Percentiles rank a stretch among this genome's conserved stretches.
Conservation (phyloP, 2,888 invertebrate species). For the Patella ulyssiponensis region DNA sequence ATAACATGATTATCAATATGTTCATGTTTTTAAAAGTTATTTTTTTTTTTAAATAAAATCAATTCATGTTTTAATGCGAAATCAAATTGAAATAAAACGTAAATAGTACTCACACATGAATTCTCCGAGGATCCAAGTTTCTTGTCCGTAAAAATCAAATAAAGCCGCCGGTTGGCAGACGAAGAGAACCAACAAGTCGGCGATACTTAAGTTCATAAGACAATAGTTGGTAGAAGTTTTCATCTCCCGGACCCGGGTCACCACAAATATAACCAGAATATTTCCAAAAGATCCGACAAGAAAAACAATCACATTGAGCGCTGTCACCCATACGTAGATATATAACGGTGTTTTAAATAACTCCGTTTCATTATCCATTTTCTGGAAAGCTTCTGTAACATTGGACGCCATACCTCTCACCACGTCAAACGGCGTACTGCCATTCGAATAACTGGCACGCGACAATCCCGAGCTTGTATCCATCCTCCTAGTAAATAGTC, state of each 20-base stretch:
- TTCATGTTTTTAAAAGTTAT: too few relatives aligned
- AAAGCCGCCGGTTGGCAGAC: slow-evolving; percentile 94
- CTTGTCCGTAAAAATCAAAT: slow-evolving; percentile 92
- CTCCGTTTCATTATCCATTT: background rate
- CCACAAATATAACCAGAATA: slow-evolving; percentile 93
- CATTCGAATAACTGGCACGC: slow-evolving; percentile 1
- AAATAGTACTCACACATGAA: slow-evolving; percentile 88
- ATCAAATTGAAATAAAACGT: background rate
- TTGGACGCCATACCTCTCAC: background rate
- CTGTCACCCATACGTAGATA: slow-evolving; percentile 89
- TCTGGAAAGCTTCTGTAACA: background rate
- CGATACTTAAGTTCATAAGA: slow-evolving; percentile 92
- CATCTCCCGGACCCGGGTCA: slow-evolving; percentile 93
- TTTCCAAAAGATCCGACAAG: slow-evolving; percentile 92
- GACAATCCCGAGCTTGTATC: slow-evolving; percentile 6
- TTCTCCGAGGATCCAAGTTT: slow-evolving; percentile 92
- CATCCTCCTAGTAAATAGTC: slow-evolving; percentile 1
- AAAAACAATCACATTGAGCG: slow-evolving; percentile 90
- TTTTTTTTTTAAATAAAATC: too few relatives aligned
- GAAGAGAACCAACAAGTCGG: slow-evolving; percentile 90
- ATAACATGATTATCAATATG: too few relatives aligned
- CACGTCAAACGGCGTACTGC: slow-evolving; percentile 1
- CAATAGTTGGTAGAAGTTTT: slow-evolving; percentile 95
- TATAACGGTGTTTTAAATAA: slow-evolving; percentile 75
- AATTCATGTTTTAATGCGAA: background rate